Evolutionary conservation across 2,797 vertebrate species (phyloP).

Genomic region (Sebastolobus altivelis): DNA sequence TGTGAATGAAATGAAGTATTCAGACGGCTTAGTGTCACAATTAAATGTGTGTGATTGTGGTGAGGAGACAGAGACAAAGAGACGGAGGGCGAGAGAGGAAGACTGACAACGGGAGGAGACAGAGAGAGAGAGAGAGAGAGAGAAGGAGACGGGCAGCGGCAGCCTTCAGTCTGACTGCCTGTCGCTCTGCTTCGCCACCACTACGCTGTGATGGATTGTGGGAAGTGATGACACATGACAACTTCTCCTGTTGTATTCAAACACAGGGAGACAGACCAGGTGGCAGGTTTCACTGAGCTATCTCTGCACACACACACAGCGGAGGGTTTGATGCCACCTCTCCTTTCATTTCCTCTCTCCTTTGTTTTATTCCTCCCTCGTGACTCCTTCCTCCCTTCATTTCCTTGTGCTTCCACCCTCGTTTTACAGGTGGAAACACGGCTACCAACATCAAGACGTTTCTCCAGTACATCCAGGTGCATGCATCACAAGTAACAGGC

Average conservation of each 20-base stretch:
- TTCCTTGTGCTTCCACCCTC: background rate
- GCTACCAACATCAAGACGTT: background rate
- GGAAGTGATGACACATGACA: conserved; percentile 68
- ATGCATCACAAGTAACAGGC: conserved; percentile 15
- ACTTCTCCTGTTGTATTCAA: conserved; percentile 40
- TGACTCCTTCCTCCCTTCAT: background rate
- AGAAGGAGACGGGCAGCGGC: background rate
- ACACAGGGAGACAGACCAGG: conserved; percentile 38
- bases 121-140: background rate
- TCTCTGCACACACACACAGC: conserved; percentile 11
- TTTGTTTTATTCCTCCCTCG: background rate
- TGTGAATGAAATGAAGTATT: conserved; percentile 53
- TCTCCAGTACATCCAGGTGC: background rate
- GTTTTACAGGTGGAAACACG: background rate
- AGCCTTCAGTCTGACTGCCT: conserved; percentile 21
- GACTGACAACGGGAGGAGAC: background rate
- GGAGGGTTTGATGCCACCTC: background rate
- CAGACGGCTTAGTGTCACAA: conserved; percentile 56
- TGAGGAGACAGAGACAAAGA: conserved; percentile 34
- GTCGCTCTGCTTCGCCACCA: conserved; percentile 39
- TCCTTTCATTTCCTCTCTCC: background rate
- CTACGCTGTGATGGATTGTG: conserved; percentile 59
- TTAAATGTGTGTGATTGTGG: conserved; percentile 47
- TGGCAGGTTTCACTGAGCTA: conserved; percentile 15
- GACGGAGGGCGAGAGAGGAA: conserved; percentile 15